Evolutionary conservation across 2,888 invertebrate species (phyloP).

Genomic region (Sussaba pulchella): DNA sequence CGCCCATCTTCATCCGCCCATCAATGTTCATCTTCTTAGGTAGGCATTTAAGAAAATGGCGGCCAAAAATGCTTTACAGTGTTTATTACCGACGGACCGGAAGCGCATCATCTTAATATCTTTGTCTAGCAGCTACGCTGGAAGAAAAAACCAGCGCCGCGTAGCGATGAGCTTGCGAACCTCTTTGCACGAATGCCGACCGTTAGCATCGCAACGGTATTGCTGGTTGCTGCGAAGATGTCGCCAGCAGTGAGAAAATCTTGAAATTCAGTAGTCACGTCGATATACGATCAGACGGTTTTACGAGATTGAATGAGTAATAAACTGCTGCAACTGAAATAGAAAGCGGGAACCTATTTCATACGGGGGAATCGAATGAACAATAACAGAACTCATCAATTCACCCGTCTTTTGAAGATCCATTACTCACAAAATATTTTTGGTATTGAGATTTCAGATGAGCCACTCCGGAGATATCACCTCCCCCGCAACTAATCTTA

Average conservation of each 20-base stretch:
- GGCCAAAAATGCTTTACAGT: too few relatives aligned
- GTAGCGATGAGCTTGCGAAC: background rate
- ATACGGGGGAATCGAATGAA: constrained; percentile 3
- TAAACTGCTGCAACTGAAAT: constrained; percentile 14
- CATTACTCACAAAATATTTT: too few relatives aligned
- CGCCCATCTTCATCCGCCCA: too few relatives aligned
- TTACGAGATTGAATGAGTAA: constrained; percentile 1
- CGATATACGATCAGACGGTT: constrained; percentile 2
- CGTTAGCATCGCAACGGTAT: background rate
- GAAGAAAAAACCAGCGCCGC: too few relatives aligned
- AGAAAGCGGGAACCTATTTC: constrained; percentile 14
- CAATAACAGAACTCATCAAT: background rate
- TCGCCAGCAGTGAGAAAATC: background rate
- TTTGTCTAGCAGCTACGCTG: too few relatives aligned
- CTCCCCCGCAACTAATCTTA: too few relatives aligned
- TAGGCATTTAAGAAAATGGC: too few relatives aligned
- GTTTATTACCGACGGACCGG: too few relatives aligned
- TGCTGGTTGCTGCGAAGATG: background rate
- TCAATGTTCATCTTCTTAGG: too few relatives aligned
- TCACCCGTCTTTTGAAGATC: background rate
- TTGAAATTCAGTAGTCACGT: background rate
- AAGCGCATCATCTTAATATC: too few relatives aligned
- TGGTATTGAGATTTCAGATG: too few relatives aligned
- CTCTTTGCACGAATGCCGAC: constrained; percentile 5
- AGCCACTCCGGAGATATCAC: too few relatives aligned